A percentile compares a stretch with the other conserved stretches of the same genome.
Conservation (phyloP, 2,888 invertebrate species). For the Plebejus anna region DNA sequence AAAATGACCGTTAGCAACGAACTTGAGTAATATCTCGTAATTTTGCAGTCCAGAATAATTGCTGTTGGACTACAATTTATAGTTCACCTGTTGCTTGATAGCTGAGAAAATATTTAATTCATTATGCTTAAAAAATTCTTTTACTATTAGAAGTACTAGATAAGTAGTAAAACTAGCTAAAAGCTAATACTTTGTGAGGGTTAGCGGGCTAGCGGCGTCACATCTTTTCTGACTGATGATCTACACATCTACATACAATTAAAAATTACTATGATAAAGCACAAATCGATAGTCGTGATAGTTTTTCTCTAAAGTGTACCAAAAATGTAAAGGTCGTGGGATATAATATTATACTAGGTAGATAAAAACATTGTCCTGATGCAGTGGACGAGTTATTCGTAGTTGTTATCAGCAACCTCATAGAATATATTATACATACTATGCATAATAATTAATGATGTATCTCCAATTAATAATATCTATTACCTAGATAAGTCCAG, state of each 20-base stretch:
- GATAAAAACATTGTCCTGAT: background rate
- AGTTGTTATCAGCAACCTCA: background rate
- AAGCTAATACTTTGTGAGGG: too few species aligned
- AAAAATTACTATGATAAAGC: too few species aligned
- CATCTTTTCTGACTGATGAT: too few species aligned
- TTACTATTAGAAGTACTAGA: background rate
- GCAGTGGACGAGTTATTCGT: background rate
- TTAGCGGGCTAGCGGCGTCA: too few species aligned
- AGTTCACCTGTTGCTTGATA: slow-evolving; percentile 1
- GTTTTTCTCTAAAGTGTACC: too few species aligned
- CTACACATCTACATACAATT: too few species aligned
- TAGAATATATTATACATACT: background rate
- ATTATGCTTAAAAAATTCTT: background rate
- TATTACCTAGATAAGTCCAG: background rate
- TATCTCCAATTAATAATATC: background rate
- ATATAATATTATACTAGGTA: too few species aligned
- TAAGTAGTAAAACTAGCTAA: background rate
- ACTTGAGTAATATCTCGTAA: background rate
- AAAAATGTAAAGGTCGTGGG: too few species aligned
- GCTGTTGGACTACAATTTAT: background rate
- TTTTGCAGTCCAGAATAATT: background rate
- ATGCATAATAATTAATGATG: too few species aligned
- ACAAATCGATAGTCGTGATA: too few species aligned
- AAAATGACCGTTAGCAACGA: background rate
- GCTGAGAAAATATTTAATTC: background rate